Evolutionary conservation across 2,113 vertebrate species (phyloP).

Genomic region (Limnothrissa miodon): DNA sequence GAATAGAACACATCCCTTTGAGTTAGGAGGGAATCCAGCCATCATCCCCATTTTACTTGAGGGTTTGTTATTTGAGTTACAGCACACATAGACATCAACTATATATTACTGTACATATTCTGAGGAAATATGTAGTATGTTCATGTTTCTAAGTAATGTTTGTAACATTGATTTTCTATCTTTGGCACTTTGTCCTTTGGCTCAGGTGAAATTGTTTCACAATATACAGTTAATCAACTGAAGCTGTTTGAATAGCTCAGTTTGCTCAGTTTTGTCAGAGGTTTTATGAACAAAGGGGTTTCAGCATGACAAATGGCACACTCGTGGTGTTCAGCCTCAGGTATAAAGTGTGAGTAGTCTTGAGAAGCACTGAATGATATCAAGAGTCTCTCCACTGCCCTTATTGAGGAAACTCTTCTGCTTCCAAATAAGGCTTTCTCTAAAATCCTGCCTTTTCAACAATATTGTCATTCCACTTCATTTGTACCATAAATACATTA

Average conservation of each 20-base stretch:
- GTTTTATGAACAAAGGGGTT: neutral
- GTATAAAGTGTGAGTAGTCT: neutral
- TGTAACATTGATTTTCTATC: neutral
- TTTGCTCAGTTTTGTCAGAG: neutral
- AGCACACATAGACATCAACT: neutral
- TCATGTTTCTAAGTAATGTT: neutral
- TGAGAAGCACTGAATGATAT: conserved; percentile 2
- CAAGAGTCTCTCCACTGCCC: neutral
- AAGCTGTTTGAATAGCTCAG: neutral
- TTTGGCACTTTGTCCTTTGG: conserved; percentile 5
- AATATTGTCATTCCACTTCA: neutral
- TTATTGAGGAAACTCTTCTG: neutral
- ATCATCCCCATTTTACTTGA: neutral
- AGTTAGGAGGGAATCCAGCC: neutral
- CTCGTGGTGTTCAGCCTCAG: neutral
- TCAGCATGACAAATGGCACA: conserved; percentile 1
- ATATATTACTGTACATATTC: neutral
- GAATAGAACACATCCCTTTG: neutral
- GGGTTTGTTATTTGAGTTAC: neutral
- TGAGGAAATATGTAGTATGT: neutral
- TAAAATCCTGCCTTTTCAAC: neutral
- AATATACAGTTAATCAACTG: neutral
- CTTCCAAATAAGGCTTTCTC: conserved; percentile 1
- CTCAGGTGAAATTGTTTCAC: neutral
- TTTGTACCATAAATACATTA: neutral